Evolutionary conservation across 1,140 invertebrate species (phyloP), one percentile per base, ranked within the genome.

Genomic region (Acromyrmex heyeri): DNA sequence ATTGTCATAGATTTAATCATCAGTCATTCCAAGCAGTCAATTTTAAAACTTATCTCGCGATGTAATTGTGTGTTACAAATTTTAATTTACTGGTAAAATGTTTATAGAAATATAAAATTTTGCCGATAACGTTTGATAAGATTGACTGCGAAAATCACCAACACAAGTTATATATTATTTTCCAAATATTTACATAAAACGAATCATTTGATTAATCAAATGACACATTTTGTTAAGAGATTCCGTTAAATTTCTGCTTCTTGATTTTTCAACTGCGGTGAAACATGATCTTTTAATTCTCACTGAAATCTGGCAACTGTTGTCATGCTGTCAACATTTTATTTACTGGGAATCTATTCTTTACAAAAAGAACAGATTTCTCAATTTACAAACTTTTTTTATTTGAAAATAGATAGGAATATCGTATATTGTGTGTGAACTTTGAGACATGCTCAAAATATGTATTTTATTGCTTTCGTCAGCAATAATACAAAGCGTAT

Each of bases 381-480:
- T 48, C 0, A 50, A 50, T 21, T 48, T 70, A 50, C 1, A 30
- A 70, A 10, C 7, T 18, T 53, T 53, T 53, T 30, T 30, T 72
- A 16, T 50, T 50, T 50, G 3, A 3, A 8, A 18, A 53, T 70
- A 24, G 1, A 10, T 44, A 10, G 8, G 16, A 18, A 72, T 55
- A 34, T 30, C n/a, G 30, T 16, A 44, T 44, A 44, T 12, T 44
- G 2, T 44, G 1, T 44, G 8, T 44, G 10, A 8, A 44, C 2
- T 44, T 44, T 44, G 53, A 34, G 14, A 73, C 18, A 59, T 4
- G 14, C 30, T 48, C 12, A 21, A 24, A 76, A 1, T 50, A 44
- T 38, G 7, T n/a, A 64, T 24, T 77, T 64, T 77, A 77, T 76
- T 59, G 55, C 7, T 62, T 27, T 64, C 16, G 3, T 10, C 64